Percentiles rank a stretch among this genome's conserved stretches.
These are phyloP conservation scores for Coluber constrictor DNA, from an alignment of 2,797 vertebrate genomes.

Conservation along the genomic window DNA sequence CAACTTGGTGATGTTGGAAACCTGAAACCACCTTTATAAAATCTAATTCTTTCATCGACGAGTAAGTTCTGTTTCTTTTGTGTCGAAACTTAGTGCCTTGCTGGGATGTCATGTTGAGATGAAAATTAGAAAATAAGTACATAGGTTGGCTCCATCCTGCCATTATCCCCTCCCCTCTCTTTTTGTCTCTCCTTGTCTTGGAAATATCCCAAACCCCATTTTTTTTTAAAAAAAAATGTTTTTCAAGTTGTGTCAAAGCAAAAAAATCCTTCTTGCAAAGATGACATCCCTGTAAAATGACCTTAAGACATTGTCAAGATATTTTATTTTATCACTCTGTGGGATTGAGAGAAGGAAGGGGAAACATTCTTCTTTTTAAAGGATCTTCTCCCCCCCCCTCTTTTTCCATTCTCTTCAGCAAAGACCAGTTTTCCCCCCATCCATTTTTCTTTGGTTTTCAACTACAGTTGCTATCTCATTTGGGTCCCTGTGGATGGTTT, in stretches of 20 bases:
- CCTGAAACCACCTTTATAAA: constrained; percentile 30
- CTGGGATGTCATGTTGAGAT: constrained; percentile 66
- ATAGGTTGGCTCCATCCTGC: constrained; percentile 60
- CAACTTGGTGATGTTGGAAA: constrained; percentile 22
- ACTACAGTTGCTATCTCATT: constrained; percentile 47
- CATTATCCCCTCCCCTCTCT: constrained; percentile 22
- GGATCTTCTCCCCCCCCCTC: constrained; percentile 23
- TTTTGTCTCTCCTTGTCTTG: constrained; percentile 21
- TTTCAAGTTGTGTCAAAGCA: constrained; percentile 55
- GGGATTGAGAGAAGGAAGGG: constrained; percentile 61
- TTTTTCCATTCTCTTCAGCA: constrained; percentile 49
- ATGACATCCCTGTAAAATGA: constrained; percentile 57
- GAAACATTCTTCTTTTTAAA: constrained; percentile 64
- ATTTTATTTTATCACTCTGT: constrained; percentile 66
- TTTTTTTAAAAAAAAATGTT: background rate
- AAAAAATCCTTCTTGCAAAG: constrained; percentile 51
- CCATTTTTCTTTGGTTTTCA: constrained; percentile 58
- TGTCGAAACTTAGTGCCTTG: constrained; percentile 34
- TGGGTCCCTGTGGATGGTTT: constrained; percentile 52
- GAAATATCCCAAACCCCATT: constrained; percentile 63
- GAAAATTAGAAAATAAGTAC: constrained; percentile 72
- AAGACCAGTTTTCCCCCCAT: constrained; percentile 32
- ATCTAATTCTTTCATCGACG: constrained; percentile 38
- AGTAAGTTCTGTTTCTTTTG: constrained; percentile 35
- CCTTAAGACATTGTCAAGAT: constrained; percentile 52